Evolutionary conservation across 2,113 vertebrate genomes (phyloP).

Genomic region (Malurus elegans): DNA sequence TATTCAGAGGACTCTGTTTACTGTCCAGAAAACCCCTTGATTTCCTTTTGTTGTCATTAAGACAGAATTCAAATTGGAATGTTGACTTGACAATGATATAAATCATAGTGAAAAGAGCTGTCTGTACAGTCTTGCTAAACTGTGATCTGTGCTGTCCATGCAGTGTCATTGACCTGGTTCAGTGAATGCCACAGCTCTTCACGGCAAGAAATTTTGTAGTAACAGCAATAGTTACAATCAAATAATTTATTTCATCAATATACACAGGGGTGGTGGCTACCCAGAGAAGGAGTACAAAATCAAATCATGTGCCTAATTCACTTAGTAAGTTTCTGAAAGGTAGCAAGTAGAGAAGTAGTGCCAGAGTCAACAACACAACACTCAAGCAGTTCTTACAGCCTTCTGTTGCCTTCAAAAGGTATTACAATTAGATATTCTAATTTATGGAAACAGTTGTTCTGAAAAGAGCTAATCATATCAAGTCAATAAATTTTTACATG

Average conservation of each 20-base stretch:
- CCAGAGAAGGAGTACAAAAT: not conserved
- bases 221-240: not conserved
- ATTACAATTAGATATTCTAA: not conserved
- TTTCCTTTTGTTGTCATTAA: not conserved
- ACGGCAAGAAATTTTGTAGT: not conserved
- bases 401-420: not conserved
- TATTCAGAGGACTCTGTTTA: not conserved
- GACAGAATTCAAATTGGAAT: not conserved
- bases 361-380: not conserved
- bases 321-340: not conserved
- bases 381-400: not conserved
- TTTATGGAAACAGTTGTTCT: not conserved
- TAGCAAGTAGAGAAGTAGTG: not conserved
- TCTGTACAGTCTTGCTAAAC: not conserved
- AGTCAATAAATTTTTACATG: not conserved
- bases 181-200: not conserved
- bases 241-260: not conserved
- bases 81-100: not conserved
- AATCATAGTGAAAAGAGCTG: not conserved
- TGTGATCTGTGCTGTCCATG: not conserved
- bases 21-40: accelerated
- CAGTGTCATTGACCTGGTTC: not conserved
- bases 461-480: not conserved
- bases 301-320: not conserved
- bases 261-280: not conserved